Conservation (phyloP, 2,797 vertebrate species). For the Meriones psammophilus region DNA sequence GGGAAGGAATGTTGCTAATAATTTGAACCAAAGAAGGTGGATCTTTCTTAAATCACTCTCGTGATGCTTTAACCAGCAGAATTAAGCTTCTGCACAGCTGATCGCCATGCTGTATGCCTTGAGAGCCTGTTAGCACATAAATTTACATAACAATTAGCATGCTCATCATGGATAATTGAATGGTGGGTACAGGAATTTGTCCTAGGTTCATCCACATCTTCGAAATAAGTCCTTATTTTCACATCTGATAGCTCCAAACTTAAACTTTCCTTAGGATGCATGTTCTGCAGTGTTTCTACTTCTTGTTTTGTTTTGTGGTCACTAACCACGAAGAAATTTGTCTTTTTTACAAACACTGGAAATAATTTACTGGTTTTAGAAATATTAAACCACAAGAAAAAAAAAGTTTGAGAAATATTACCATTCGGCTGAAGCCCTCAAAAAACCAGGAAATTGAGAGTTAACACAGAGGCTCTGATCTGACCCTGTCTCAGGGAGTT, state of each 20-base stretch:
- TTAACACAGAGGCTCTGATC: slow-evolving; percentile 85
- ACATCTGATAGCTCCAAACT: slow-evolving; percentile 84
- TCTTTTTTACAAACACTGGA: slow-evolving; percentile 89
- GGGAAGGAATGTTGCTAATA: slow-evolving; percentile 55
- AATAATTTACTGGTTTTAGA: slow-evolving; percentile 91
- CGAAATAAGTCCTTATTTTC: slow-evolving; percentile 79
- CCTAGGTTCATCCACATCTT: slow-evolving; percentile 76
- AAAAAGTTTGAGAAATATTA: slow-evolving; percentile 87
- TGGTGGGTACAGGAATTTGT: slow-evolving; percentile 63
- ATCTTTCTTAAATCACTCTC: slow-evolving; percentile 69
- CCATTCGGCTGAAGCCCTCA: slow-evolving; percentile 86
- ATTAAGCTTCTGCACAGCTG: slow-evolving; percentile 71
- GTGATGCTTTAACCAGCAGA: slow-evolving; percentile 62
- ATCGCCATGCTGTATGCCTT: background rate
- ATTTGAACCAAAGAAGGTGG: slow-evolving; percentile 8
- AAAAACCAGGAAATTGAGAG: slow-evolving; percentile 88
- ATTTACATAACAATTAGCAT: slow-evolving; percentile 59
- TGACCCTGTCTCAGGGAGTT: slow-evolving; percentile 75
- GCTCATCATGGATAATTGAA: slow-evolving; percentile 56
- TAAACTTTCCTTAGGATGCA: slow-evolving; percentile 83
- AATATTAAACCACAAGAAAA: slow-evolving; percentile 89
- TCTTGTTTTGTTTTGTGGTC: slow-evolving; percentile 91
- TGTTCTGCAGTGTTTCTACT: slow-evolving; percentile 87
- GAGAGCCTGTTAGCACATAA: slow-evolving; percentile 42
- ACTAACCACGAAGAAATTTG: slow-evolving; percentile 91